Evolutionary conservation across 2,797 vertebrate species (phyloP), one percentile per base, ranked within the genome.

Genomic region (Leucoraja ocellata): DNA sequence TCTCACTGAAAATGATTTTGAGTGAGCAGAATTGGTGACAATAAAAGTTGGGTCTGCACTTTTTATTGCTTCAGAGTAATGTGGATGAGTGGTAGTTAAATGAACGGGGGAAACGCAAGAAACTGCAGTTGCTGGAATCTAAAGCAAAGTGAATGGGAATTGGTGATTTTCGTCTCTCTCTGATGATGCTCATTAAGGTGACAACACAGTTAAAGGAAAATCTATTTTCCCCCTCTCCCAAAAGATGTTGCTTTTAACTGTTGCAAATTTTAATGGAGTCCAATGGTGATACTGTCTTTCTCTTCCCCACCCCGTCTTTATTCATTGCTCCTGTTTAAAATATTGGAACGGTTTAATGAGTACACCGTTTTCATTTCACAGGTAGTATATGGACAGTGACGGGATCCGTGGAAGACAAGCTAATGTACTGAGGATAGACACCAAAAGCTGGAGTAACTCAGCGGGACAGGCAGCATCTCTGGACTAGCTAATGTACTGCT

Each of bases 321-420:
- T 46, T n/a, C 8, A 0, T 36, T 18, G 6, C 16, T 68, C 14
- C 39, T 54, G 23, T 74, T 80, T 4, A 13, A 91, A 46, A 28
- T 74, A 91, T 73, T 91, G 4, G 39, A 92, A 92, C 4, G 11
- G 39, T 92, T 92, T 92, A 92, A 74, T 76, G 39, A 92, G 39
- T 76, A 10, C 61, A 88, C 36, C n/a, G 8, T 76, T 92, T 73
- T 92, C 90, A 73, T 39, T 91, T 91, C 23, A 92, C 90, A 92
- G 90, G 90, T 92, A 92, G 71, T 92, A 92, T 71, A 28, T 92
- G 90, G 90, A 92, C 25, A 7, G 65, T 91, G 65, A 74, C 90
- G 6, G 90, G 73, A 92, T 21, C 71, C 46, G 36, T 92, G 90
- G 90, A 92, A 92, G 90, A 92, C 73, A 54, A 92, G 90, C 90